Percentiles rank a stretch among this genome's conserved stretches.
Conservation (phyloP, 2,797 vertebrate genomes). For the Tamandua tetradactyla region DNA sequence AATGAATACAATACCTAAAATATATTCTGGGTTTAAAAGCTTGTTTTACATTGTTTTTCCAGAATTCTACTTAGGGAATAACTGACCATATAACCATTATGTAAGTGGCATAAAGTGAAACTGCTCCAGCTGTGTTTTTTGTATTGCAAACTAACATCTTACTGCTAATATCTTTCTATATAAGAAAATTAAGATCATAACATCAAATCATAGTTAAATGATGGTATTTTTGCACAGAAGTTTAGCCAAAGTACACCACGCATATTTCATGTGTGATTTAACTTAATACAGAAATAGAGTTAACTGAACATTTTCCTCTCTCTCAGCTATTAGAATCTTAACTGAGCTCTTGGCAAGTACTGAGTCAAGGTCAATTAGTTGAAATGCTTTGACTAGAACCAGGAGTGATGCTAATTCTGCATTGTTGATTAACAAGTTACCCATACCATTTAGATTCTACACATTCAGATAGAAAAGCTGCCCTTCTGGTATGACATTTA, state of each 20-base stretch:
- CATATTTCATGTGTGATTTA: not conserved
- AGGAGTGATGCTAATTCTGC: not conserved
- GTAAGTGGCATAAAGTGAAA: not conserved
- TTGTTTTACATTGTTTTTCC: not conserved
- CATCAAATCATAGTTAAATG: not conserved
- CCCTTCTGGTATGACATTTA: not conserved
- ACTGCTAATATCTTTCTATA: not conserved
- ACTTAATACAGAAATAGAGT: not conserved
- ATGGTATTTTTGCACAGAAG: not conserved
- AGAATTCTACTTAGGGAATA: not conserved
- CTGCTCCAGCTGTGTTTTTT: not conserved
- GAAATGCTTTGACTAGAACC: slow-evolving; percentile 16
- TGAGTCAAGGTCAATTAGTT: not conserved
- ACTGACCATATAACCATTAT: not conserved
- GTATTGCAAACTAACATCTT: not conserved
- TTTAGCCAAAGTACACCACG: not conserved
- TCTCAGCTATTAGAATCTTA: not conserved
- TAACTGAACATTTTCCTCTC: not conserved
- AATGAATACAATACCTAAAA: not conserved
- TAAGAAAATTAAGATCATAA: not conserved
- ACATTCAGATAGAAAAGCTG: not conserved
- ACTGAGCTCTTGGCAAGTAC: not conserved
- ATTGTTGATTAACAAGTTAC: not conserved
- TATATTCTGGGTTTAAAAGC: not conserved
- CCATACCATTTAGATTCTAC: not conserved